These are phyloP conservation scores for Xerus rutilus DNA, from an alignment of 2,797 vertebrate species.

Conservation along the genomic window DNA sequence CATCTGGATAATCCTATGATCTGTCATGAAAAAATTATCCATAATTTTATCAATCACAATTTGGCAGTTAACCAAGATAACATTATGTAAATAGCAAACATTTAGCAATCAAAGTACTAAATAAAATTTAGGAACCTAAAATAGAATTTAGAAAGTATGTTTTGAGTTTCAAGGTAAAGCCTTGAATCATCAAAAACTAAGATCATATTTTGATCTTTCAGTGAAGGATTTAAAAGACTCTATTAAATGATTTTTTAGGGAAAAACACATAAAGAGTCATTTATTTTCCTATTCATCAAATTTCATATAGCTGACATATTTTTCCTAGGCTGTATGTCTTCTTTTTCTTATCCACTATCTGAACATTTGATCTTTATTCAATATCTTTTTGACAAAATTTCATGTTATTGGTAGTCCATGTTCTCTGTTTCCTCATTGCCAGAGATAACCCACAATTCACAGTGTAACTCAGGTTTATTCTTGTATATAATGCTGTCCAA, in stretches of 20 bases:
- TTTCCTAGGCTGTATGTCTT: background rate
- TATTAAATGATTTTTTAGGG: background rate
- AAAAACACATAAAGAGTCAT: background rate
- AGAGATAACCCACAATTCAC: background rate
- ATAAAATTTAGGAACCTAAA: slow-evolving; percentile 74
- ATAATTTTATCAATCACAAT: slow-evolving; percentile 65
- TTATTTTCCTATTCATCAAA: background rate
- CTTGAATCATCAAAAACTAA: slow-evolving; percentile 83
- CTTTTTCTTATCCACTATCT: background rate
- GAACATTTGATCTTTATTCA: background rate
- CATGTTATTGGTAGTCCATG: background rate
- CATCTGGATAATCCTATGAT: slow-evolving; percentile 63
- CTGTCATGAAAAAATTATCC: slow-evolving; percentile 69
- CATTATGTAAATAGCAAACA: slow-evolving; percentile 80
- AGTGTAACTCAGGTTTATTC: background rate
- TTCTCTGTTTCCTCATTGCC: background rate
- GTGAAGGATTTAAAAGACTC: background rate
- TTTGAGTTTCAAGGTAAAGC: slow-evolving; percentile 80
- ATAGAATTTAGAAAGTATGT: slow-evolving; percentile 68
- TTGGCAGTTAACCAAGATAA: slow-evolving; percentile 68
- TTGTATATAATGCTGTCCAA: background rate
- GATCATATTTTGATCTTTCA: slow-evolving; percentile 57
- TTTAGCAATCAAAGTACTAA: slow-evolving; percentile 82
- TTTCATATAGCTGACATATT: background rate
- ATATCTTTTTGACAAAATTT: background rate